Conservation (phyloP, 2,113 vertebrate species). For the Saimiri boliviensis region DNA sequence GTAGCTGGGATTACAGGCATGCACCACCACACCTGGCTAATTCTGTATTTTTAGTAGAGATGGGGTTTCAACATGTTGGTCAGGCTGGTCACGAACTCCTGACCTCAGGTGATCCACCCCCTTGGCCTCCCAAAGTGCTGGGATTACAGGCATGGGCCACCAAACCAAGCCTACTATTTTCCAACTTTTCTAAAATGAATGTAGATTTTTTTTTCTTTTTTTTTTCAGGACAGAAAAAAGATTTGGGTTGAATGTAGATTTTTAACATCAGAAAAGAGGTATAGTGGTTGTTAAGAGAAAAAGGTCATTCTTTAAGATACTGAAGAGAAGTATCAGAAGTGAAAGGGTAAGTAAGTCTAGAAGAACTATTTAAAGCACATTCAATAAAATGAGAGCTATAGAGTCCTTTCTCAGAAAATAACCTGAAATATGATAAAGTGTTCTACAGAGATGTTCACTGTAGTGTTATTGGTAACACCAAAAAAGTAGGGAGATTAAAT, state of each 20-base stretch:
- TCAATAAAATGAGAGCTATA: background rate
- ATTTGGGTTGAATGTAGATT: background rate
- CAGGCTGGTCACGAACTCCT: too few relatives aligned
- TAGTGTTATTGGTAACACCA: background rate
- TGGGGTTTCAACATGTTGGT: too few relatives aligned
- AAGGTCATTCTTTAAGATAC: slow-evolving; percentile 1
- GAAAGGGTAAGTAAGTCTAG: background rate
- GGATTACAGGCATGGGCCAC: background rate
- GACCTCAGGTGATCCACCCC: too few relatives aligned
- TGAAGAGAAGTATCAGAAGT: background rate
- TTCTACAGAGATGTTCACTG: background rate
- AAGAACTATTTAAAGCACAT: background rate
- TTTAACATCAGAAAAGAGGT: slow-evolving; percentile 29
- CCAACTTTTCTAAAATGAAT: slow-evolving; percentile 16
- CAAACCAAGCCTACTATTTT: background rate
- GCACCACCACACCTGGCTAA: too few relatives aligned
- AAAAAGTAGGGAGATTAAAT: background rate
- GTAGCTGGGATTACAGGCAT: too few relatives aligned
- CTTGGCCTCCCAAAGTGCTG: too few relatives aligned
- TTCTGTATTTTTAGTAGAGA: too few relatives aligned
- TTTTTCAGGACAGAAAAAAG: too few relatives aligned
- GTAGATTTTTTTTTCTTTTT: background rate
- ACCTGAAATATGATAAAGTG: background rate
- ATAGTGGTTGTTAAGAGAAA: background rate
- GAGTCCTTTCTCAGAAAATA: background rate